Evolutionary conservation across 2,797 vertebrate genomes (phyloP), one percentile per base, ranked within the genome.

Genomic region (Acipenser ruthenus): DNA sequence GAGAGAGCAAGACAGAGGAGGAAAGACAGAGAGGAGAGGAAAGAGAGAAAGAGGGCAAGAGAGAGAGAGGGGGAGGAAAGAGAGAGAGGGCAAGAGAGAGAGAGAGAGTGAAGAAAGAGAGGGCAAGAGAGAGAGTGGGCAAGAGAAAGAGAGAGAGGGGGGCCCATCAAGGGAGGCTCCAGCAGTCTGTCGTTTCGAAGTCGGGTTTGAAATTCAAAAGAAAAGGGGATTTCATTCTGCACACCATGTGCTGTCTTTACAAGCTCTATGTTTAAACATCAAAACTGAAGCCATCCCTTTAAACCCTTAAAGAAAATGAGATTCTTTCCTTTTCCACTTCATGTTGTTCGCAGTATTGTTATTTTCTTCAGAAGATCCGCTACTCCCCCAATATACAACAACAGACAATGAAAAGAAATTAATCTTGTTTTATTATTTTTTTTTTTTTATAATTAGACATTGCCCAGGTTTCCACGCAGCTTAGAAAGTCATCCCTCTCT

Each of bases 251-350:
- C 71, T 63, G 75, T 65, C 72, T 70, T 68, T 74, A 63, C 50
- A 70, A 82, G 83, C 74, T 78, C 77, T 75, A 76, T 82, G 81
- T 85, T 89, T 87, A 85, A 86, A 87, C 83, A 84, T 82, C 69
- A 77, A 80, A 80, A 78, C 79, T 18, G 73, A 78, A 82, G 80
- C 50, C 70, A 68, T 79, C 13, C 70, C 69, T 71, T 78, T 64
- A 55, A n/a, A 11, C 52, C 69, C 64, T 53, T 7, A 65, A 0
- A 72, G 72, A 71, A 69, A 72, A 77, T 78, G 72, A 70, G 74
- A 74, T 76, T 74, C 71, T 64, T 71, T 67, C 62, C n/a, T 72
- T 66, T 62, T 72, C 77, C 69, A 73, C 70, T 65, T 18, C 69
- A 72, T 53, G 37, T 37, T 37, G 23, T 37, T 23, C 23, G 23